phyloP scores from a whole-genome alignment of 2,888 invertebrate species.

The Strigamia transsilvanica region DNA sequence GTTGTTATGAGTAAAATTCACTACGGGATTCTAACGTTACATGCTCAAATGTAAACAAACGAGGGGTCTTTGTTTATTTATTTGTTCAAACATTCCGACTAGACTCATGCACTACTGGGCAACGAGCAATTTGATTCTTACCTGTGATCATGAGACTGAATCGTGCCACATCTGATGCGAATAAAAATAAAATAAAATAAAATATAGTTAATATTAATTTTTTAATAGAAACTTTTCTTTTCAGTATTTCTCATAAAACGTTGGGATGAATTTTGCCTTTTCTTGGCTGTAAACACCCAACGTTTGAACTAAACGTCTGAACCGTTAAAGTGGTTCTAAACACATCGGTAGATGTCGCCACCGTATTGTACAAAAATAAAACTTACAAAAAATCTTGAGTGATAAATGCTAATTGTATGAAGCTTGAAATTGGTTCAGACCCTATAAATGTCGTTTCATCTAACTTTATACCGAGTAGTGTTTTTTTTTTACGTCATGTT shows the following conservation, averaged over 20 bases:
- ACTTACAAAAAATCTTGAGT: too few species aligned
- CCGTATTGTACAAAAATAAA: neutral
- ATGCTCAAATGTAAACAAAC: too few species aligned
- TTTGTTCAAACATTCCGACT: neutral
- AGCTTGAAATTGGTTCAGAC: too few species aligned
- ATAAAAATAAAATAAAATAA: neutral
- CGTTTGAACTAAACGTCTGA: too few species aligned
- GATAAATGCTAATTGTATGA: too few species aligned
- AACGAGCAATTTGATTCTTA: conserved; percentile 4
- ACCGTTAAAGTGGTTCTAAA: neutral
- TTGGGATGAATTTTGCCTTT: too few species aligned
- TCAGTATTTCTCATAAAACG: neutral
- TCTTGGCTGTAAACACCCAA: too few species aligned
- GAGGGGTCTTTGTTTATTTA: neutral
- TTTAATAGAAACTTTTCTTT: neutral
- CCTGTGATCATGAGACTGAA: conserved; percentile 28
- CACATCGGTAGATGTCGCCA: neutral
- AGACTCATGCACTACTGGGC: conserved; percentile 4
- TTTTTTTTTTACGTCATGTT: too few species aligned
- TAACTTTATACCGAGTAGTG: too few species aligned
- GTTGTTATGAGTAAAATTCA: neutral
- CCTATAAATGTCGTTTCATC: too few species aligned
- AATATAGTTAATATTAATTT: neutral
- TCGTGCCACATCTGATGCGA: conserved; percentile 34
- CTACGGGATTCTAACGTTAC: too few species aligned